Evolutionary conservation across 2,888 invertebrate species (phyloP).

Genomic region (Macropis europaea): DNA sequence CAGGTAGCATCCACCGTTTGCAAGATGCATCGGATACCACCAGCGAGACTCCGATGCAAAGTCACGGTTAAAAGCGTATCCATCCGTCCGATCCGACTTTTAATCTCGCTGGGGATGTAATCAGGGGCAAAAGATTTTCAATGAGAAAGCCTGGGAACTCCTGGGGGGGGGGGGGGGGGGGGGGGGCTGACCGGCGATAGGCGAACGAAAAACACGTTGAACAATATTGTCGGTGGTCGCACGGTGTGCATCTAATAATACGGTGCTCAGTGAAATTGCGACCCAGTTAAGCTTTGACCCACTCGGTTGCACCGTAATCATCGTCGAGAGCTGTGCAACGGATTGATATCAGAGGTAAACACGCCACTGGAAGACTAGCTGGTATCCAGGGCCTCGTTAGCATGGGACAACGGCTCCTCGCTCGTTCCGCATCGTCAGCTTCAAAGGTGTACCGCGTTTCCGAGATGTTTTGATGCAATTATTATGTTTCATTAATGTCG

Average conservation of each 20-base stretch:
- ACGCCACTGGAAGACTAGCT: conserved; percentile 20
- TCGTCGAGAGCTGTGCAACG: conserved; percentile 38
- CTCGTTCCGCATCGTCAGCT: neutral
- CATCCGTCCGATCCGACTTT: too few relatives aligned
- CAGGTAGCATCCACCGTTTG: too few relatives aligned
- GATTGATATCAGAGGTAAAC: conserved; percentile 59
- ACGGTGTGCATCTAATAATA: conserved; percentile 48
- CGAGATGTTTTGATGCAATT: conserved; percentile 12
- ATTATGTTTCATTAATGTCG: conserved; percentile 15
- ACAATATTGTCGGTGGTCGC: conserved; percentile 25
- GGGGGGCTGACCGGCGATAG: neutral
- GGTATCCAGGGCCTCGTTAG: conserved; percentile 32
- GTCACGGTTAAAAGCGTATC: too few relatives aligned
- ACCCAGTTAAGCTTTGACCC: conserved; percentile 61
- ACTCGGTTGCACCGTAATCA: conserved; percentile 59
- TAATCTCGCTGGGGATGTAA: too few relatives aligned
- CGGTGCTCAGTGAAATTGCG: conserved; percentile 61
- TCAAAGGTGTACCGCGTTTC: conserved; percentile 12
- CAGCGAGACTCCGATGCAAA: too few relatives aligned
- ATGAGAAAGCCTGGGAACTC: too few relatives aligned
- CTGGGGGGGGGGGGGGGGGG: neutral
- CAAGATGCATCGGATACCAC: neutral
- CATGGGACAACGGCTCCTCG: conserved; percentile 19
- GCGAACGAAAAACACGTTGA: conserved; percentile 11
- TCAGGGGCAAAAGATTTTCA: too few relatives aligned